Evolutionary conservation across 2,888 invertebrate genomes (phyloP).

Genomic region (Ormyrus pomaceus): DNA sequence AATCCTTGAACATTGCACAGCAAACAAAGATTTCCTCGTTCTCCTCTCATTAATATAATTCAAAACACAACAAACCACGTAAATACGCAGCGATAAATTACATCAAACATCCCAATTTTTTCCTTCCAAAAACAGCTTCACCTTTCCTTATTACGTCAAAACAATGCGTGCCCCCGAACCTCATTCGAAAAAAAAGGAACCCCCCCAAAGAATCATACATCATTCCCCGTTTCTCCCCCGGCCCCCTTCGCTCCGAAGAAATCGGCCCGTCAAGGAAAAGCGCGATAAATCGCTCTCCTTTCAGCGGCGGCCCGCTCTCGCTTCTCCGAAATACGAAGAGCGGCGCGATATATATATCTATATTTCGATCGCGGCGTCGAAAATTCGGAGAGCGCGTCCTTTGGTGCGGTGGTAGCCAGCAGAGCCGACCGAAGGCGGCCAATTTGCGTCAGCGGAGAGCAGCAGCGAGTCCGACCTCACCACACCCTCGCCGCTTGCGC

Average conservation of each 20-base stretch:
- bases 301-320: neutral
- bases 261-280: slow-evolving; percentile 9
- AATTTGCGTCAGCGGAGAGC: slow-evolving; percentile 54
- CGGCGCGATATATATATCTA: neutral
- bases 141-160: too few species aligned
- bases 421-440: slow-evolving; percentile 18
- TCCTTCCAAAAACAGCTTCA: too few species aligned
- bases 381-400: slow-evolving; percentile 6
- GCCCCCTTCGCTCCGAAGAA: neutral
- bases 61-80: too few species aligned
- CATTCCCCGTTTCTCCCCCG: too few species aligned
- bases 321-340: neutral
- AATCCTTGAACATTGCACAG: too few species aligned
- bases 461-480: slow-evolving; percentile 52
- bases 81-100: too few species aligned
- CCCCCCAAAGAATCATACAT: too few species aligned
- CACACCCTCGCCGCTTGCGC: slow-evolving; percentile 58
- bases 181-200: too few species aligned
- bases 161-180: too few species aligned
- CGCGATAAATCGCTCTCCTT: slow-evolving; percentile 4
- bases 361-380: slow-evolving; percentile 1
- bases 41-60: too few species aligned
- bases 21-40: too few species aligned
- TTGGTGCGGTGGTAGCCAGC: neutral
- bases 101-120: too few species aligned